Evolutionary conservation across 1,140 invertebrate genomes (phyloP), one percentile per base, ranked within the genome.

Genomic region (Chymomyza costata): DNA sequence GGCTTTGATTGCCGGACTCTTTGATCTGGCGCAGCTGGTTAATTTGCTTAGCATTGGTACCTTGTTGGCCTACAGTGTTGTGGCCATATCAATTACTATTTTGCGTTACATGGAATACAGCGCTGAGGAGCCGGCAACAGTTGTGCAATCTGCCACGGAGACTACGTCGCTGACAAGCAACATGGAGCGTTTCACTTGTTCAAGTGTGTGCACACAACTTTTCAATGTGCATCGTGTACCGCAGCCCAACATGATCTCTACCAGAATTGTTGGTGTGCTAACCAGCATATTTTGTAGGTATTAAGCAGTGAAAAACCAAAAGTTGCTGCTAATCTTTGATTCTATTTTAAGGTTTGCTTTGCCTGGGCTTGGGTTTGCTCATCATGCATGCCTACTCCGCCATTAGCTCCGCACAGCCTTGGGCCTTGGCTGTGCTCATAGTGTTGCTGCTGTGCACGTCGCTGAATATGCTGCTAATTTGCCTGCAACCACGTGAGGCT

Each of bases 31-130:
- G 8, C 93, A 96, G 80, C 87, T 98, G 15, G 94, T 98, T 7
- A 94, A 96, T 67, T 95, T 98, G 92, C 95, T 98, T 91, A 97
- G 95, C 0, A 97, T 98, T 66, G 96, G 96, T 44, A 98, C 96
- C 0, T 86, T 98, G 0, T 87, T 98, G 37, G 96, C 96, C 0
- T 98, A 97, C 82, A 94, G 95, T 6, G 92, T 98, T 32, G 96
- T 98, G 0, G 93, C 95, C 8, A 89, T 94, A 30, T 97, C 93
- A 58, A 94, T 98, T 0, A 88, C 97, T 8, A 89, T 97, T 56
- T 87, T 98, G 1, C 90, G 73, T 8, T 83, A 83, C 15, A 83
- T 83, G 80, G 81, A 83, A 2, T 66, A 78, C 6, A 47, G 40
- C n/a, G 6, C 38, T 8, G 65, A 71, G 14, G 53, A 56, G 1